These are phyloP conservation scores for Aplocera efformata DNA, from an alignment of 2,888 invertebrate species.

Conservation along the genomic window DNA sequence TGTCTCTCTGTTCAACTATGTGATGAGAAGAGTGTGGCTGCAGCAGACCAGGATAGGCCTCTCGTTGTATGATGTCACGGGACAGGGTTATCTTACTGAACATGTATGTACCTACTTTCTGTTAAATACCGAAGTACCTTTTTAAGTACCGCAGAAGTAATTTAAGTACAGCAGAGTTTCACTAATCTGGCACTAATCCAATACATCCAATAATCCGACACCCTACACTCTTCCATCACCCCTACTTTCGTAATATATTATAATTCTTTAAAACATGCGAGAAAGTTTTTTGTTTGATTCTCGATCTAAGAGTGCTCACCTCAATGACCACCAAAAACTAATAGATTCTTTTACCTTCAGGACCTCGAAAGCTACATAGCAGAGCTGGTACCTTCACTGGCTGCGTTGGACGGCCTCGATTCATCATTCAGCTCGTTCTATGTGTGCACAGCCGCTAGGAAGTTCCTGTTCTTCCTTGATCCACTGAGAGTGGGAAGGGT, in stretches of 20 bases:
- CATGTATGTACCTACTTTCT: slow-evolving; percentile 73
- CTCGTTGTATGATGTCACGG: slow-evolving; percentile 95
- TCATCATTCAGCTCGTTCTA: slow-evolving; percentile 97
- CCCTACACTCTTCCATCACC: no score
- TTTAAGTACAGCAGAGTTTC: no score
- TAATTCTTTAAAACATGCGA: no score
- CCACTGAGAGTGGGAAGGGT: slow-evolving; percentile 93
- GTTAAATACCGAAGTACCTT: no score
- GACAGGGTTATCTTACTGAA: slow-evolving; percentile 93
- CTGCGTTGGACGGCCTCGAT: slow-evolving; percentile 93
- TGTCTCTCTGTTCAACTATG: slow-evolving; percentile 95
- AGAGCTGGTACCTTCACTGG: slow-evolving; percentile 94
- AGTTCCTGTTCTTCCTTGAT: slow-evolving; percentile 97
- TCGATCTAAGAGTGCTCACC: no score
- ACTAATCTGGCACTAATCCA: no score
- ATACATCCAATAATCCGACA: no score
- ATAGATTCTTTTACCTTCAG: slow-evolving; percentile 79
- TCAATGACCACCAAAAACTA: no score
- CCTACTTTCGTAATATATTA: no score
- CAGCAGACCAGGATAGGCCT: slow-evolving; percentile 96
- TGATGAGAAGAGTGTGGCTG: slow-evolving; percentile 96
- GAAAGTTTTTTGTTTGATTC: no score
- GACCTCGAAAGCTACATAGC: slow-evolving; percentile 97
- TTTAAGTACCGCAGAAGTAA: no score
- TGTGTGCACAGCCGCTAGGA: slow-evolving; percentile 96